A percentile compares a stretch with the other conserved stretches of the same genome.
These are phyloP conservation scores for Sapayoa aenigma DNA, from an alignment of 2,113 vertebrate genomes.

Conservation along the genomic window DNA sequence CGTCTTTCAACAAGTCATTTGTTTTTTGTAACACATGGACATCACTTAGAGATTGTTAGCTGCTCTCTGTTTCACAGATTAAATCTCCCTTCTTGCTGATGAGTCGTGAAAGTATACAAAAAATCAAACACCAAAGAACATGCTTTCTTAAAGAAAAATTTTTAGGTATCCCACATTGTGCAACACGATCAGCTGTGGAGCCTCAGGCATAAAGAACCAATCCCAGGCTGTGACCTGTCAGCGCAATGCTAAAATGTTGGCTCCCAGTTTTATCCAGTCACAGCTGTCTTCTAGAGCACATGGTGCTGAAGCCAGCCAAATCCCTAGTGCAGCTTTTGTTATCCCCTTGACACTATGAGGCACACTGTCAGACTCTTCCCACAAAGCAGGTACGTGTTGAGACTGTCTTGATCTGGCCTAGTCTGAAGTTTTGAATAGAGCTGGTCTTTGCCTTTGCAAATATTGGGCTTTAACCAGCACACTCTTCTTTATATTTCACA, in stretches of 20 bases:
- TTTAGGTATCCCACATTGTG: not conserved
- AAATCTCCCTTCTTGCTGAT: not conserved
- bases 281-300: fast-evolving
- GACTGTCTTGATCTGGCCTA: not conserved
- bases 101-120: not conserved
- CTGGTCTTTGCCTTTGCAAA: not conserved
- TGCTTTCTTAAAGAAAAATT: not conserved
- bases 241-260: not conserved
- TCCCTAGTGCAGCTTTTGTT: fast-evolving
- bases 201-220: fast-evolving
- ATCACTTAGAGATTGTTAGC: not conserved
- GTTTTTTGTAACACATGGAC: not conserved
- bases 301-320: not conserved
- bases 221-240: too few relatives aligned
- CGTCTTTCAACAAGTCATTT: not conserved
- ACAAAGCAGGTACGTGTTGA: fast-evolving
- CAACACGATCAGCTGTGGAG: not conserved
- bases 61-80: not conserved
- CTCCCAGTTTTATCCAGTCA: fast-evolving
- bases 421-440: not conserved
- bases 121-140: not conserved
- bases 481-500: not conserved
- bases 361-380: not conserved
- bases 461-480: fast-evolving
- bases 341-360: not conserved